Base-by-base conservation (phyloP, 2,888 invertebrate species). In the Temnothorax rugatulus region DNA sequence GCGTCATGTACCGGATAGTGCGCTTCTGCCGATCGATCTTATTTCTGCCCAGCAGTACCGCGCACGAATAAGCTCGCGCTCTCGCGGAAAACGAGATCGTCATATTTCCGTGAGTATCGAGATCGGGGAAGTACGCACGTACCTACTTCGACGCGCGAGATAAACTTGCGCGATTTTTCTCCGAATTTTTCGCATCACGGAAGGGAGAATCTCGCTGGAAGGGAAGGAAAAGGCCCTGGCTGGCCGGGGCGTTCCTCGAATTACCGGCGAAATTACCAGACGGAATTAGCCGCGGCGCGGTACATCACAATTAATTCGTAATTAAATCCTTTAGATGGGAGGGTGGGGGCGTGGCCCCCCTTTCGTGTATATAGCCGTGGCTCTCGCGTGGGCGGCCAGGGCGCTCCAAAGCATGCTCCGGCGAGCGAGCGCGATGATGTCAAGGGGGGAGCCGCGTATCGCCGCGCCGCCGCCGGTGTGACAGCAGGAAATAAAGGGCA, bases 401-500 rank as follows among this genome's bases (percentile, higher is more conserved):
- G 71, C 83, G 84, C 84, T 86, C 86, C 88, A 86, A 73, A 73
- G 59, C 54, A 82, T 82, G 77, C 90, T 85, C 68, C 63, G 79
- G 47, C 84, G 85, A 89, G 5, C 47, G 85, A 89, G 7, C 64
- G 29, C 54, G 79, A 66, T 25, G 87, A 88, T 87, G 90, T 83
- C 77, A 86, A 87, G 81, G 25, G 50, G 50, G 9, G 47, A 29
- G 66, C 21, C 68, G 77, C 90, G 85, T 89, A 91, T 91, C 91
- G 89, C 87, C 88, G 89, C 76, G 87, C 77, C 87, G 86, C 89
- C 76, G 87, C 77, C 87, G 86, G 89, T 88, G 89, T 92, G 93
- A 93, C 93, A 92, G 92, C 92, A 92, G 93, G 93, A 93, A 93
- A 93, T 93, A 92, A 93, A 93, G 93, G 93, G 92, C 91, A 88